Percentiles rank a stretch among this genome's conserved stretches.
These are phyloP conservation scores for Torymus auratus DNA, from an alignment of 2,888 invertebrate genomes.

Conservation along the genomic window DNA sequence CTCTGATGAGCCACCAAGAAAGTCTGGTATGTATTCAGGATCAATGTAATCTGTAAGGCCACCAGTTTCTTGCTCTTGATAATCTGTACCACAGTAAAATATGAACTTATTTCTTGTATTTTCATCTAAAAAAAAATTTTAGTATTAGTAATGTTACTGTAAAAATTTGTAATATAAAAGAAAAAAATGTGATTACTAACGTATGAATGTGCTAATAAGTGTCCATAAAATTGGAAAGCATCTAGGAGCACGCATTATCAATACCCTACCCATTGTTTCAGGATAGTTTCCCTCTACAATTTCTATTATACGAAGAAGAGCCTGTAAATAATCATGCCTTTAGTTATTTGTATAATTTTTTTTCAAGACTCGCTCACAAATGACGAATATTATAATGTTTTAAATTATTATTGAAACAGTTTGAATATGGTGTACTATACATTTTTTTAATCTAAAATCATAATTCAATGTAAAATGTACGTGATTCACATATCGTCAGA, in stretches of 20 bases:
- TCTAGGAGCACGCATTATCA: constrained; percentile 93
- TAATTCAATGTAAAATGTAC: too few species aligned
- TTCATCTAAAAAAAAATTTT: constrained; percentile 85
- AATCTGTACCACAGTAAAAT: constrained; percentile 93
- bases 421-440: too few species aligned
- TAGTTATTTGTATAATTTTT: too few species aligned
- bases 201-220: constrained; percentile 94
- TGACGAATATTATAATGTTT: too few species aligned
- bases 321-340: constrained; percentile 69
- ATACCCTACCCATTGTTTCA: constrained; percentile 94
- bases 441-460: too few species aligned
- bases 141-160: neutral
- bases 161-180: constrained; percentile 6
- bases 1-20: constrained; percentile 93
- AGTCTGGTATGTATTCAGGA: constrained; percentile 91
- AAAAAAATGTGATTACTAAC: constrained; percentile 75
- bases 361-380: too few species aligned
- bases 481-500: too few species aligned
- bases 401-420: too few species aligned
- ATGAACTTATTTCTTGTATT: constrained; percentile 94
- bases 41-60: constrained; percentile 92
- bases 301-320: constrained; percentile 84
- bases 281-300: constrained; percentile 96
- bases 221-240: constrained; percentile 98
- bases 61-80: constrained; percentile 84